Evolutionary conservation across 2,113 vertebrate species (phyloP), one percentile per base, ranked within the genome.

Genomic region (Trichomycterus rosablanca): DNA sequence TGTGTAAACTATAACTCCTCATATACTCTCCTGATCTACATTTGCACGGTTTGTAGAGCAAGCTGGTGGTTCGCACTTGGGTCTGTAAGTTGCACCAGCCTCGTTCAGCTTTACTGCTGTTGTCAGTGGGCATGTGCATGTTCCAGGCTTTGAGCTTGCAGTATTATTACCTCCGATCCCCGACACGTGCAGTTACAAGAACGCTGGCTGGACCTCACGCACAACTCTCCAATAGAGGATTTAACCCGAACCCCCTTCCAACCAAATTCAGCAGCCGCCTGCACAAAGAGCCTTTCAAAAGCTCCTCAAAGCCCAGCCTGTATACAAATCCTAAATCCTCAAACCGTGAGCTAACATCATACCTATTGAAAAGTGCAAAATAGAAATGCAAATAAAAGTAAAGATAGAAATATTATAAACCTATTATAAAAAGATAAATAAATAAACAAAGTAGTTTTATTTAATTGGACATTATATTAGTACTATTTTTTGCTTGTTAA

Each of bases 121-220:
- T 71, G 66, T 73, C 46, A 61, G 35, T 67, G 70, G 73, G 71
- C 66, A 71, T 74, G 75, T 56, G 75, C 63, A 59, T 66, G 70
- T 73, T 66, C 59, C 59, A 1, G 71, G 64, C 73, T 72, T 68
- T 66, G 66, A 68, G 65, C 77, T 24, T 40, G 51, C 40, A 53
- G 55, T 67, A 71, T 76, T 78, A 66, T 73, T 34, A 58, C 37
- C 18, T 22, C 67, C 64, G 80, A 71, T 78, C 70, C 69, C 35
- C 72, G 80, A 84, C 83, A 84, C 60, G 74, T 80, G 76, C 72
- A 82, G 60, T 76, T 76, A 84, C 77, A 81, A 75, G 74, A 67
- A 48, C 44, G 40, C 67, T 76, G 78, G 71, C 64, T 55, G 61
- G 71, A 84, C 74, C 80, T 78, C 80, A 70, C 71, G 81, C 77